Evolutionary conservation across 2,888 invertebrate genomes (phyloP).

Genomic region (Fabriciana adippe): DNA sequence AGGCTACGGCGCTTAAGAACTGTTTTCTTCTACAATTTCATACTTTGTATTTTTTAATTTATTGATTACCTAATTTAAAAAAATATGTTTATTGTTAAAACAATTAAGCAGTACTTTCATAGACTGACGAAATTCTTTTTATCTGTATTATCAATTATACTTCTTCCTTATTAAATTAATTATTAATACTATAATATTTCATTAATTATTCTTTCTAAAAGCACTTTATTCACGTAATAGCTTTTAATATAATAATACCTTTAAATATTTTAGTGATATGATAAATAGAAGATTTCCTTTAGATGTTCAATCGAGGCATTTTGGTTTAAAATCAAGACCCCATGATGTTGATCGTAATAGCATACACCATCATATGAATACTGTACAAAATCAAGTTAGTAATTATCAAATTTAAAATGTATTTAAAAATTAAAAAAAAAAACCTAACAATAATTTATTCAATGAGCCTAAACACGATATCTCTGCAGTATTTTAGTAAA

Average conservation of each 20-base stretch:
- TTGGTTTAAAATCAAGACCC: slow-evolving; percentile 1
- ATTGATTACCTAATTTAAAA: too few relatives aligned
- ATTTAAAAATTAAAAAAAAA: not conserved
- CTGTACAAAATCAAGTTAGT: slow-evolving; percentile 18
- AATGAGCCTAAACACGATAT: too few relatives aligned
- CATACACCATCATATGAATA: not conserved
- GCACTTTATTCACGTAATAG: not conserved
- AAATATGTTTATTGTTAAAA: too few relatives aligned
- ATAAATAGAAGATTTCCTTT: slow-evolving; percentile 14
- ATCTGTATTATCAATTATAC: too few relatives aligned
- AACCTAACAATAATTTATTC: too few relatives aligned
- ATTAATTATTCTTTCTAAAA: not conserved
- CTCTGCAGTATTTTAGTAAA: too few relatives aligned
- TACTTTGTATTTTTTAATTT: too few relatives aligned
- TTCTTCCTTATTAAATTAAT: too few relatives aligned
- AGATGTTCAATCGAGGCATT: slow-evolving; percentile 26
- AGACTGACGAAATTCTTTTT: too few relatives aligned
- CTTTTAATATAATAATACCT: not conserved
- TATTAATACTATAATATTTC: not conserved
- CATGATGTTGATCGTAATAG: not conserved
- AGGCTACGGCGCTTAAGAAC: too few relatives aligned
- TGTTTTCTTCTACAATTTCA: too few relatives aligned
- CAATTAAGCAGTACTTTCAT: too few relatives aligned
- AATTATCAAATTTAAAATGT: not conserved
- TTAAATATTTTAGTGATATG: slow-evolving; percentile 14